Conservation (phyloP, 1,140 invertebrate genomes). For the Chionoecetes opilio region DNA sequence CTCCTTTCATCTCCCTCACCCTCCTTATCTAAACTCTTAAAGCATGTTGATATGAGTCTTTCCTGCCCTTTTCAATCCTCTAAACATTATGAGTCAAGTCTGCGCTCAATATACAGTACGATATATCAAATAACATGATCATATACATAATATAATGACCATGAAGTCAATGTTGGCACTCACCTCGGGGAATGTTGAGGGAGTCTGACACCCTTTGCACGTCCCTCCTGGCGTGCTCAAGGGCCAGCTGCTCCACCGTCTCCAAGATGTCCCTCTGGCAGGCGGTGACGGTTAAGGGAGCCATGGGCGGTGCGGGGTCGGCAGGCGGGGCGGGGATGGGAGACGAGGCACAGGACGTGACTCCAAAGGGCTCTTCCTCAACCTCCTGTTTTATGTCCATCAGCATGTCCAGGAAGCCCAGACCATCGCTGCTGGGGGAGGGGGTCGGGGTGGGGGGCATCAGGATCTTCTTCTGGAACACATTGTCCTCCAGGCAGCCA, state of each 20-base stretch:
- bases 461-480: slow-evolving; percentile 92
- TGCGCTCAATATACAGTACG: neutral
- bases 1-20: neutral
- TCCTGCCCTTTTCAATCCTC: no score
- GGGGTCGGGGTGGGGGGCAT: slow-evolving; percentile 85
- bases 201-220: slow-evolving; percentile 92
- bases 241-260: slow-evolving; percentile 92
- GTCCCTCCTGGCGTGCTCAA: slow-evolving; percentile 93
- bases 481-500: slow-evolving; percentile 91
- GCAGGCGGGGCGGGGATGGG: neutral
- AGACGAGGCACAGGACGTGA: slow-evolving; percentile 55
- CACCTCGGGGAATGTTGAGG: slow-evolving; percentile 93
- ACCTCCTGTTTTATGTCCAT: slow-evolving; percentile 94
- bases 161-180: slow-evolving; percentile 82
- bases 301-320: neutral
- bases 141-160: slow-evolving; percentile 32
- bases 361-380: slow-evolving; percentile 82
- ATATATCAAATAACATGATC: neutral
- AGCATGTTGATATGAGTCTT: no score
- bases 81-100: no score
- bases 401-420: slow-evolving; percentile 92
- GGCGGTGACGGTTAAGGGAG: neutral
- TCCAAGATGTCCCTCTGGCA: slow-evolving; percentile 87
- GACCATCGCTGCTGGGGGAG: slow-evolving; percentile 86
- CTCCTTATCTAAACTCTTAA: neutral